Base-by-base conservation (phyloP, 2,888 invertebrate species). In the Stenodema calcarata region DNA sequence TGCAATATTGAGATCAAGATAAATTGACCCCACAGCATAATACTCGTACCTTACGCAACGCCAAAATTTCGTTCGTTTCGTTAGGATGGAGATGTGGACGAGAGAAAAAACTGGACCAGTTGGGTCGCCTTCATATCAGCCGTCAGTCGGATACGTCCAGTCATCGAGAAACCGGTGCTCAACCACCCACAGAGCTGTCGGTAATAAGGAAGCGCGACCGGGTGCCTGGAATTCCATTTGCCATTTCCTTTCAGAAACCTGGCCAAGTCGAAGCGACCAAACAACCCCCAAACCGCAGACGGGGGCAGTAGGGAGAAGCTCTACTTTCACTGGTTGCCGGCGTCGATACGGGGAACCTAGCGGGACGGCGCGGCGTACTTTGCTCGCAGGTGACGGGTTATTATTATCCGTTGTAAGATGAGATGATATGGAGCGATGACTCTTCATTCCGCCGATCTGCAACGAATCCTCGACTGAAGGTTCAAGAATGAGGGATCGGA, bases 91-190 rank as follows among this genome's bases (percentile, higher is more conserved):
- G 62, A 62, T 62, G 14, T 50, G 62, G 23, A 27, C 23, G 23
- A 62, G 23, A 27, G 18, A 54, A 54, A 73, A 73, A 73, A 73
- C 44, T 14, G 78, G 78, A 78, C 44, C 23, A 44, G 41, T n/a
- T 12, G 18, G 44, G 23, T 78, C 44, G 78, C 9, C n/a, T 76
- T 42, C n/a, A 6, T n/a, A 73, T 73, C 73, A 73, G 16, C 14
- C 73, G 73, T 73, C 73, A 73, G 27, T 78, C 27, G 44, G 27
- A 27, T 78, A 44, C 14, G 44, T n/a, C 78, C 14, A 78, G 78
- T 78, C 44, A 78, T 78, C 23, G 78, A 78, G 44, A 44, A 78
- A 78, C 78, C 78, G 78, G 78, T 78, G 78, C 18, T 73, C 27
- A 78, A 42, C 78, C 78, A 78, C 78, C 78, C 78, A 62, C 62